Base-by-base conservation (phyloP, 2,888 invertebrate species). In the Hipparchia semele region DNA sequence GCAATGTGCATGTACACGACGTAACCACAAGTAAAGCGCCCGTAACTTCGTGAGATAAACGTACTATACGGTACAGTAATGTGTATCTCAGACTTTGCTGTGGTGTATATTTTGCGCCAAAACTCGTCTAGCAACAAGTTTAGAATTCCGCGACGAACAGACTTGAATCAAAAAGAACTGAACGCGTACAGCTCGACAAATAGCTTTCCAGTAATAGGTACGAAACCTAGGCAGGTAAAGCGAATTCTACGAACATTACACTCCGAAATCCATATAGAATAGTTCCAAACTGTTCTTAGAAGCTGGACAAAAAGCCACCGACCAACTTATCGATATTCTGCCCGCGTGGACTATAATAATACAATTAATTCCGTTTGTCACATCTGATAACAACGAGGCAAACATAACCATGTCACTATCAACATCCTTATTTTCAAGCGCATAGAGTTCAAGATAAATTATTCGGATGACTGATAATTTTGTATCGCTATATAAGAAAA, bases 301-400 rank as follows among this genome's bases (percentile, higher is more conserved):
- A 89, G 74, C 76, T 76, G 72, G 79, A 85, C 85, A 87, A 86
- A 88, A 86, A 83, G 80, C 79, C 75, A 83, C 86, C 87, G 86
- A 85, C 85, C 70, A 60, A 73, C 81, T 76, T 75, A 83, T 91
- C 85, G 81, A 75, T 78, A 92, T 90, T 90, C 91, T 76, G 77
- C 68, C 61, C 87, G 79, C 87, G 86, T 83, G 73, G 78, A 72
- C 86, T 84, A 86, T 92, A 91, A 92, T 92, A 92, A 92, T 92
- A 91, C 89, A 91, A 92, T 92, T 92, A 92, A 92, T 90, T 91
- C 91, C 78, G 87, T 87, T 83, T 88, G 86, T 86, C 84, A 84
- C 86, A 86, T 87, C 84, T 82, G 86, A 87, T 87, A 85, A 81
- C 77, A 68, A 75, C 70, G 79, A 77, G 74, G 72, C 82, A 76